Base-by-base conservation (phyloP, 2,797 vertebrate genomes). In the Myoxocephalus aenaeus region DNA sequence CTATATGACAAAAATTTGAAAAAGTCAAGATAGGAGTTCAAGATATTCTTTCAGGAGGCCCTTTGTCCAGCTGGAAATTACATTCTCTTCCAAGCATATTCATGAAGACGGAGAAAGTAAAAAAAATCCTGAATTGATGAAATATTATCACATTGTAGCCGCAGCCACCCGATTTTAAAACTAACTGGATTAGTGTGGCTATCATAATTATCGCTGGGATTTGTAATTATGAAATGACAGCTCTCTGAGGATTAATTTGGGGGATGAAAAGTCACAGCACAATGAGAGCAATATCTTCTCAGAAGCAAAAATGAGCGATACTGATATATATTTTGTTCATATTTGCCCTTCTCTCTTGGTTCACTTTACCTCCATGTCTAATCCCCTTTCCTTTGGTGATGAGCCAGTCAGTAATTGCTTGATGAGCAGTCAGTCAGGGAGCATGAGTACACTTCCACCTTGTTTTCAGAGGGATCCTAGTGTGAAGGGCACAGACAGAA, bases 401-500 rank as follows among this genome's bases (percentile, higher is more conserved):
- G 80, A 90, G 89, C 80, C 77, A 88, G 83, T 82, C 77, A 79
- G 84, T 94, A 94, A 95, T 94, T 90, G 87, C 85, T 79, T 86
- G 84, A 89, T 92, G 90, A 90, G 88, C 73, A 79, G 80, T 86
- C 72, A 79, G 80, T 86, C 53, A 32, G 84, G 75, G 84, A 84
- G 89, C 81, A 67, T 58, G 81, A 84, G 86, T 59, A 72, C 63
- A 65, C 70, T 87, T 89, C 85, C 86, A 86, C 87, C 91, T 93
- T 90, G 65, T 93, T 92, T 93, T 80, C 70, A 70, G 72, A 85
- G 76, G 79, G 85, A 91, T 89, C 82, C 80, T 68, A 64, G 91
- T 93, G 92, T 95, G 94, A 94, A 94, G 95, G 94, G 87, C 92
- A 85, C 74, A 72, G 79, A 80, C 85, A 84, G 77, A 92, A 86